phyloP scores from a whole-genome alignment of 2,797 vertebrate genomes.

The Echiichthys vipera region DNA sequence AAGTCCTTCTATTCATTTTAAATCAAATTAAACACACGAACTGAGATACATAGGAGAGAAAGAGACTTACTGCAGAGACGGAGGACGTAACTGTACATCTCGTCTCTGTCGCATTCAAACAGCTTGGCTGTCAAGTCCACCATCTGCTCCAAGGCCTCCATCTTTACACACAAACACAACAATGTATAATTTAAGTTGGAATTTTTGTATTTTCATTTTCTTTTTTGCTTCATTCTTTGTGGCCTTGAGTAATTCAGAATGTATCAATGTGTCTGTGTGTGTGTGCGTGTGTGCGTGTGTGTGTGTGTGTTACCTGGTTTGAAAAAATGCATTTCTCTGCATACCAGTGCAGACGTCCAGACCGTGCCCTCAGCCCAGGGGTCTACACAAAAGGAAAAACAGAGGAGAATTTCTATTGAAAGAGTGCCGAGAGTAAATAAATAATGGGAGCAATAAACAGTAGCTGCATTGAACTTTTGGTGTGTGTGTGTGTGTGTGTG shows the following conservation, averaged over 20 bases:
- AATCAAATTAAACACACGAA: too few relatives aligned
- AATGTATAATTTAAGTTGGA: background rate
- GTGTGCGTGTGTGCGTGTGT: background rate
- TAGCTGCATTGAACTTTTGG: background rate
- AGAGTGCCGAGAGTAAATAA: background rate
- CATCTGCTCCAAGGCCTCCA: slow-evolving; percentile 90
- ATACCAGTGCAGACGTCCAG: slow-evolving; percentile 90
- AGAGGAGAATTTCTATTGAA: background rate
- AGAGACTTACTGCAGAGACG: slow-evolving; percentile 89
- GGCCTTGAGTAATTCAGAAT: background rate
- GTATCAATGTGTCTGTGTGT: background rate
- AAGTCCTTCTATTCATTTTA: too few relatives aligned
- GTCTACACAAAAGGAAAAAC: slow-evolving; percentile 80
- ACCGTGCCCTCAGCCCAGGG: slow-evolving; percentile 90
- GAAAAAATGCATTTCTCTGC: slow-evolving; percentile 86
- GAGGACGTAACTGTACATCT: slow-evolving; percentile 91
- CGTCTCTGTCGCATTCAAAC: slow-evolving; percentile 94
- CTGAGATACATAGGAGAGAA: background rate
- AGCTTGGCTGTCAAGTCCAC: slow-evolving; percentile 91
- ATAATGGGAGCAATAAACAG: background rate
- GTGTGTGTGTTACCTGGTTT: slow-evolving; percentile 84
- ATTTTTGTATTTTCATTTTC: background rate
- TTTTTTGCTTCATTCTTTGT: background rate
- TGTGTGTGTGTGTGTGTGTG: too few relatives aligned
- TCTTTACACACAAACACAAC: slow-evolving; percentile 76